A percentile compares a stretch with the other conserved stretches of the same genome.
These are phyloP conservation scores for Zaprionus tsacasi DNA, from an alignment of 1,140 invertebrate species.

Conservation along the genomic window DNA sequence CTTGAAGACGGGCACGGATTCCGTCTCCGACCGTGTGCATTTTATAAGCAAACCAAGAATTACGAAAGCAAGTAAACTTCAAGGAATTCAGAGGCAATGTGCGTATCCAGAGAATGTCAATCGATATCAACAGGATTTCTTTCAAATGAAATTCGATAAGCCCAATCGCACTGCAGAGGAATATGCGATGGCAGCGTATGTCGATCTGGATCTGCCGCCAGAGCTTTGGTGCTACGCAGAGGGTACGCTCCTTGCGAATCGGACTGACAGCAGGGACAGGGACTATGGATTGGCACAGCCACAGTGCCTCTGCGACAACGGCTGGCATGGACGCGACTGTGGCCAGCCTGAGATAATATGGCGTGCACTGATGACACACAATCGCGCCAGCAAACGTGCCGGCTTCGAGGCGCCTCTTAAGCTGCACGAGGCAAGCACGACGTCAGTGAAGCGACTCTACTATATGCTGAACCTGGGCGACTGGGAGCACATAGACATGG, in stretches of 20 bases:
- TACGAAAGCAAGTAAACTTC: not conserved
- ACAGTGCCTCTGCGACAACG: constrained; percentile 86
- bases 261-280: constrained; percentile 25
- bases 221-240: constrained; percentile 86
- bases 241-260: constrained; percentile 85
- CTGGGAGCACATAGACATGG: constrained; percentile 85
- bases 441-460: constrained; percentile 85
- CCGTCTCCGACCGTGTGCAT: constrained; percentile 34
- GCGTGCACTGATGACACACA: constrained; percentile 86
- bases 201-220: constrained; percentile 84
- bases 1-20: constrained; percentile 1
- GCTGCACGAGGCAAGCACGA: constrained; percentile 77
- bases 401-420: constrained; percentile 49
- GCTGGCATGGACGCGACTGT: constrained; percentile 88
- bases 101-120: constrained; percentile 60
- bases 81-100: not conserved
- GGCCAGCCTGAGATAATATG: constrained; percentile 88
- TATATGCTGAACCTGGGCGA: constrained; percentile 86
- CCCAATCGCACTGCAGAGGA: constrained; percentile 59
- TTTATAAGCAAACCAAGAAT: constrained; percentile 44
- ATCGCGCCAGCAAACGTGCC: constrained; percentile 41
- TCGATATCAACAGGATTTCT: constrained; percentile 64
- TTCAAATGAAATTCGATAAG: constrained; percentile 60
- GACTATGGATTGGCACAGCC: constrained; percentile 60
- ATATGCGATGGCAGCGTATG: constrained; percentile 52